Percentiles rank a stretch among this genome's conserved stretches.
These are phyloP conservation scores for Rattus rattus DNA, from an alignment of 2,113 vertebrate genomes.

Conservation along the genomic window DNA sequence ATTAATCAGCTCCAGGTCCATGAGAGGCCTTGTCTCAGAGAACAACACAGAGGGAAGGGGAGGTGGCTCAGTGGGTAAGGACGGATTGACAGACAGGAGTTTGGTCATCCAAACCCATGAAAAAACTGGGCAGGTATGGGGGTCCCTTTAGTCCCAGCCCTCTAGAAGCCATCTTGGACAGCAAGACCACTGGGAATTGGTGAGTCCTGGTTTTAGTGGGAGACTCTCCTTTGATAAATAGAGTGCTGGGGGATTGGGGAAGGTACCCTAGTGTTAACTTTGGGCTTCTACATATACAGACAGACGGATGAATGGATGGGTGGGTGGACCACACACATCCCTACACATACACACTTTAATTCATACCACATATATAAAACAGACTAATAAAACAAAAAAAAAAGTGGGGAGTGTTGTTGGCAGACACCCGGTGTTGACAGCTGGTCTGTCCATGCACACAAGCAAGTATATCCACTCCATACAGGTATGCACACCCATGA, in stretches of 20 bases:
- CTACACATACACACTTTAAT: neutral
- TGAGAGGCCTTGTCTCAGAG: neutral
- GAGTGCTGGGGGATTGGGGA: neutral
- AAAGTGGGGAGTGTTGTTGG: neutral
- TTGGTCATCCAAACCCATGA: neutral
- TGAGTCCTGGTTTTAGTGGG: neutral
- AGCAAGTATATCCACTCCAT: no score
- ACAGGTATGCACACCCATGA: neutral
- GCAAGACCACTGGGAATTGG: neutral
- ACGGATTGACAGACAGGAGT: neutral
- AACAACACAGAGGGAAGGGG: neutral
- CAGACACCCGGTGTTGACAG: neutral
- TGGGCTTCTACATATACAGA: neutral
- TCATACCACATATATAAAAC: neutral
- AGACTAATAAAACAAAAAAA: neutral
- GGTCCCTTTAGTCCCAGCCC: neutral
- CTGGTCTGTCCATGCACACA: neutral
- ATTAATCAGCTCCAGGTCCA: neutral
- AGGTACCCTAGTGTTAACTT: neutral
- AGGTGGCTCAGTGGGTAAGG: neutral
- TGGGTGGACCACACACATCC: neutral
- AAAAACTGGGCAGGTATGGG: neutral
- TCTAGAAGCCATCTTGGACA: neutral
- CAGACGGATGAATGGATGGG: neutral
- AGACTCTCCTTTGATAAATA: neutral